phyloP scores from a whole-genome alignment of 2,113 vertebrate species.

The Mus spicilegus region DNA sequence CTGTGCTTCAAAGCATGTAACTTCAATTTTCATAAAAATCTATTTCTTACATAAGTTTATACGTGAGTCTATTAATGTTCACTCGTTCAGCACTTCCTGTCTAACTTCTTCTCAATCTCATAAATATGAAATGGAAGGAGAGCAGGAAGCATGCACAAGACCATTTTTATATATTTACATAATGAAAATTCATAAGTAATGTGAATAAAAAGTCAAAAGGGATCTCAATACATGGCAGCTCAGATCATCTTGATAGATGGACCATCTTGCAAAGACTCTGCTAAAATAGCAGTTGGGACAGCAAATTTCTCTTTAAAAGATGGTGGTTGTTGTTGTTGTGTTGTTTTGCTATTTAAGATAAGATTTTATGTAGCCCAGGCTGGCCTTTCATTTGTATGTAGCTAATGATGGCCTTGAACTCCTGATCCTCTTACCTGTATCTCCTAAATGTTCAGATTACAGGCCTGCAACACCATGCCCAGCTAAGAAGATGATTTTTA shows the following conservation, averaged over 20 bases:
- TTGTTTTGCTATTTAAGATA: not conserved
- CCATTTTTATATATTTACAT: slow-evolving; percentile 74
- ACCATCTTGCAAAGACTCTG: slow-evolving; percentile 51
- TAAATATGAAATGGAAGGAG: slow-evolving; percentile 72
- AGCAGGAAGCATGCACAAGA: slow-evolving; percentile 56
- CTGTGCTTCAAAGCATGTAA: slow-evolving; percentile 72
- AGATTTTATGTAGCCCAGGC: not conserved
- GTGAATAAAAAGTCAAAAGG: slow-evolving; percentile 60
- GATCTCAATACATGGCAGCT: slow-evolving; percentile 39
- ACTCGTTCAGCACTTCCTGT: slow-evolving; percentile 65
- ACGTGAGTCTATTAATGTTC: slow-evolving; percentile 70
- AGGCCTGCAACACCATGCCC: not conserved
- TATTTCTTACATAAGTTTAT: slow-evolving; percentile 70
- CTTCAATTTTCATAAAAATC: slow-evolving; percentile 78
- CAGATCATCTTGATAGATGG: slow-evolving; percentile 24
- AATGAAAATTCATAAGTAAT: slow-evolving; percentile 65
- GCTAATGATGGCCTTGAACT: not conserved
- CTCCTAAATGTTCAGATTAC: not conserved
- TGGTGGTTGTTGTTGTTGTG: not conserved
- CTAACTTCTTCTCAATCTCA: slow-evolving; percentile 46
- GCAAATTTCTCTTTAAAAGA: slow-evolving; percentile 50
- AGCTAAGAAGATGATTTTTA: not conserved
- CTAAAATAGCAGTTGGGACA: slow-evolving; percentile 49
- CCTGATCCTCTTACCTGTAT: not conserved
- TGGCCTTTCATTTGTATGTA: not conserved